phyloP scores from a whole-genome alignment of 2,888 invertebrate species.

The Orthonevra nobilis region DNA sequence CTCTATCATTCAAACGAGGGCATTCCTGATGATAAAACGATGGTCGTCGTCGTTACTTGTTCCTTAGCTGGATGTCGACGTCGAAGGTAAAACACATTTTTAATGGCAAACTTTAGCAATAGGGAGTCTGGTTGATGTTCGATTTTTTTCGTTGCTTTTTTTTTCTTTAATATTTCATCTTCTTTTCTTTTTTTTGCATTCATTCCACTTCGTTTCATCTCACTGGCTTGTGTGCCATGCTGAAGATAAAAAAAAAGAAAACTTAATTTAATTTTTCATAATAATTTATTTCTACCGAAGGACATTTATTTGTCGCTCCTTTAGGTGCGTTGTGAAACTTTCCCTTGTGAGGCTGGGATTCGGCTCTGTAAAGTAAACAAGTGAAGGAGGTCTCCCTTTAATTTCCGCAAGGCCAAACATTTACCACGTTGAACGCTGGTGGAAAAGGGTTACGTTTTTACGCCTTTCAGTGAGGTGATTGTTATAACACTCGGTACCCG shows the following conservation, averaged over 20 bases:
- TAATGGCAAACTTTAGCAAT: slow-evolving; percentile 51
- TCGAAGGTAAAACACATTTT: slow-evolving; percentile 56
- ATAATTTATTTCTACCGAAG: slow-evolving; percentile 67
- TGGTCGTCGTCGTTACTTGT: slow-evolving; percentile 29
- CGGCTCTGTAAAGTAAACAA: not conserved
- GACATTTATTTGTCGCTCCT: slow-evolving; percentile 30
- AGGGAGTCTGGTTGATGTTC: slow-evolving; percentile 12
- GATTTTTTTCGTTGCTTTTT: slow-evolving; percentile 2
- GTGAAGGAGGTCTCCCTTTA: slow-evolving; percentile 29
- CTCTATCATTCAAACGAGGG: slow-evolving; percentile 38
- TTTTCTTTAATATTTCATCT: too few species aligned
- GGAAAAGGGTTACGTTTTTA: slow-evolving; percentile 44
- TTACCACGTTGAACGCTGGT: slow-evolving; percentile 37
- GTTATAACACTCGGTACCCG: slow-evolving; percentile 38
- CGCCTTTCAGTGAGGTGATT: slow-evolving; percentile 29
- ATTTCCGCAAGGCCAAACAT: slow-evolving; percentile 66
- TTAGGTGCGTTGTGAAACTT: slow-evolving; percentile 16
- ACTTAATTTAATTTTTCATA: slow-evolving; percentile 67
- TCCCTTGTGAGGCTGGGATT: slow-evolving; percentile 22
- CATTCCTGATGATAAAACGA: slow-evolving; percentile 47
- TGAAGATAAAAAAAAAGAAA: slow-evolving; percentile 67
- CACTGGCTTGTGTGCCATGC: slow-evolving; percentile 57
- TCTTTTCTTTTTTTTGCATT: not conserved
- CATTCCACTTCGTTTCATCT: slow-evolving; percentile 4
- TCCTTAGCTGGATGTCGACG: slow-evolving; percentile 27